Conservation (phyloP, 2,797 vertebrate species). For the Artibeus jamaicensis region DNA sequence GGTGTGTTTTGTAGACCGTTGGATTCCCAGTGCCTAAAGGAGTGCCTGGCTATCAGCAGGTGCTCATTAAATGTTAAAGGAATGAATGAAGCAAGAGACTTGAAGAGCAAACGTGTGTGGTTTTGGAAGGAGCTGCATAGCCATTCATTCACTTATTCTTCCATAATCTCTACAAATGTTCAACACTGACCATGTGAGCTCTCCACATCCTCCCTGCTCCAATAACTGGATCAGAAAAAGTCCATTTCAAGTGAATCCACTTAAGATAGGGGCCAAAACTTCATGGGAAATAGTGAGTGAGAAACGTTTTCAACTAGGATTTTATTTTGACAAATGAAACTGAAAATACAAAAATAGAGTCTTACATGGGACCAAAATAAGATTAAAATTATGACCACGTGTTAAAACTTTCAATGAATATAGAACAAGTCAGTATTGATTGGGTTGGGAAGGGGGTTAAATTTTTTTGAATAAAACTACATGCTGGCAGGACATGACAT, state of each 20-base stretch:
- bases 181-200: background rate
- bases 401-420: background rate
- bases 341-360: background rate
- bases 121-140: background rate
- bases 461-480: background rate
- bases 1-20: background rate
- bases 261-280: background rate
- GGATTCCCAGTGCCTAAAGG: background rate
- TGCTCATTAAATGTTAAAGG: background rate
- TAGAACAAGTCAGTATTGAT: background rate
- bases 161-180: background rate
- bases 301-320: background rate
- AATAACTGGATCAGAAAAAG: background rate
- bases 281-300: background rate
- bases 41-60: background rate
- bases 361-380: background rate
- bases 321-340: constrained; percentile 25
- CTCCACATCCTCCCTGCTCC: background rate
- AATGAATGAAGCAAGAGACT: background rate
- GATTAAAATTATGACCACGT: background rate
- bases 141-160: background rate
- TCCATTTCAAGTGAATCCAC: background rate
- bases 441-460: background rate
- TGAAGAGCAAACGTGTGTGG: too few species aligned
- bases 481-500: background rate